A percentile compares a stretch with the other conserved stretches of the same genome.
These are phyloP conservation scores for Hylomyscus alleni DNA, from an alignment of 2,797 vertebrate genomes.

Conservation along the genomic window DNA sequence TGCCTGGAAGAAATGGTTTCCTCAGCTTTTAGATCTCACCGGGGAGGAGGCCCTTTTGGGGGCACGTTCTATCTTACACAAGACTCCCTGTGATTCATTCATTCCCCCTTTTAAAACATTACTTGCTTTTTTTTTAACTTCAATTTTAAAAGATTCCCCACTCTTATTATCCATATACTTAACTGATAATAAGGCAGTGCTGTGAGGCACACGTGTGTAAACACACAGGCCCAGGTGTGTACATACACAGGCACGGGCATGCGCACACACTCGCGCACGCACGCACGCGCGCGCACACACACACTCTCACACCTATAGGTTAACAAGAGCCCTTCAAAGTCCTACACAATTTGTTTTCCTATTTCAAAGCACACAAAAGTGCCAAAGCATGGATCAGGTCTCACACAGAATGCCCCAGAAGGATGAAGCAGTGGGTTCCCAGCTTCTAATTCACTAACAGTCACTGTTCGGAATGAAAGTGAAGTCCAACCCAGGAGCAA, in stretches of 20 bases:
- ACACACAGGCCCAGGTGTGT: background rate
- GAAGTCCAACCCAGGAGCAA: background rate
- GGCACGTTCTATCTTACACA: background rate
- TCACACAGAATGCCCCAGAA: background rate
- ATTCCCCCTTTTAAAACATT: background rate
- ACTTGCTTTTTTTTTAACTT: constrained; percentile 12
- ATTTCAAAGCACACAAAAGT: background rate
- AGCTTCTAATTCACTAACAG: background rate
- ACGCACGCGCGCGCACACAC: background rate
- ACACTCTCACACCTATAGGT: background rate
- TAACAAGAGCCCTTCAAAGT: background rate
- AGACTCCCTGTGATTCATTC: background rate
- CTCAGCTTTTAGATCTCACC: background rate
- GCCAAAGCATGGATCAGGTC: background rate
- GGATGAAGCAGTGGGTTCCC: background rate
- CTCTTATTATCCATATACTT: background rate
- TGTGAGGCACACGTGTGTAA: too few relatives aligned
- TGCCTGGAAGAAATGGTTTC: constrained; percentile 89
- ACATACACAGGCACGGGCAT: too few relatives aligned
- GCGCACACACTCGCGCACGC: background rate
- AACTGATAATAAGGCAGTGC: background rate
- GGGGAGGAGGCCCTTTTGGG: background rate
- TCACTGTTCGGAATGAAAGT: background rate
- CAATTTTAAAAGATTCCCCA: background rate
- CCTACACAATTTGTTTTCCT: background rate